A percentile compares a stretch with the other conserved stretches of the same genome.
Evolutionary conservation across 53 echinoderm and acorn worm species (phyloP).

Genomic region (Echinometra lucunter): DNA sequence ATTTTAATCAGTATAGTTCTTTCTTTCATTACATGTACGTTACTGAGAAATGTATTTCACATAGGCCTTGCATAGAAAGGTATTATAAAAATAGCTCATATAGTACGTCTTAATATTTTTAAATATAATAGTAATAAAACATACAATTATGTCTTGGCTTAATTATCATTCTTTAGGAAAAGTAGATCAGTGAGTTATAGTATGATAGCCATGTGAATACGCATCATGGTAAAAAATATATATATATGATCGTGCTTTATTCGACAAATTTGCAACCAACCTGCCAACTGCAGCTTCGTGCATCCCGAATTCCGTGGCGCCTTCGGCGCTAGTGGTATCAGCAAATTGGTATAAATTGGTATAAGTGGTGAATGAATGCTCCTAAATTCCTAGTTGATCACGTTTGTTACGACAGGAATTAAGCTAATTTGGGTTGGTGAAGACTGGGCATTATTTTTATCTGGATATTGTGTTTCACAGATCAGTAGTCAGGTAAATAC

Average conservation of each 20-base stretch:
- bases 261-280: constrained; percentile 6
- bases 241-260: constrained; percentile 13
- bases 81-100: too few species aligned
- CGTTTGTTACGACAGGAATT: background rate
- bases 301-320: background rate
- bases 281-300: background rate
- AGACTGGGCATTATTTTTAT: constrained; percentile 28
- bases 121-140: background rate
- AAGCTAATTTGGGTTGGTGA: background rate
- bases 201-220: background rate
- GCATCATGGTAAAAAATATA: background rate
- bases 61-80: too few species aligned
- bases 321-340: constrained; percentile 12
- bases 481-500: too few species aligned
- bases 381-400: background rate
- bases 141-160: background rate
- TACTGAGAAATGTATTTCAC: too few species aligned
- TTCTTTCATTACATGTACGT: too few species aligned
- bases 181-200: background rate
- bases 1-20: too few species aligned
- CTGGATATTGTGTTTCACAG: background rate
- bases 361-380: constrained; percentile 23
- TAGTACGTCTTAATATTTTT: background rate
- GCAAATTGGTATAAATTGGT: constrained; percentile 38
- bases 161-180: background rate